Evolutionary conservation across 2,888 invertebrate species (phyloP), one percentile per base, ranked within the genome.

Genomic region (Merodon equestris): DNA sequence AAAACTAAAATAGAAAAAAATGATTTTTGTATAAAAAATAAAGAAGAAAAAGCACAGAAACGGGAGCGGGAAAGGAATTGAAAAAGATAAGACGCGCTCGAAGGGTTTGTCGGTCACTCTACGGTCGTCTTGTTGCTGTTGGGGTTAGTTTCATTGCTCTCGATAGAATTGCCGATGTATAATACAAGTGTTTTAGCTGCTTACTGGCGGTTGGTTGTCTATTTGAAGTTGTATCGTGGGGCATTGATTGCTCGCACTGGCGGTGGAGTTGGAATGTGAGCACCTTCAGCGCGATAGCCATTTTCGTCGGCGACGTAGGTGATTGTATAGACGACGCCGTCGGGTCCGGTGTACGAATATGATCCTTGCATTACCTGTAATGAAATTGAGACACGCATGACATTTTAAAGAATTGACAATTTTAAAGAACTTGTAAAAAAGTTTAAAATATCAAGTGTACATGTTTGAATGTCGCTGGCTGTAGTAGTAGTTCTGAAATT

Each of bases 311-410:
- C 90, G 58, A 89, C 87, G 81, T 90, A 90, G 63, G 86, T 90
- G 57, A 92, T 90, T 54, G 91, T 90, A 75, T 91, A 91, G 38
- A 90, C 87, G 10, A 91, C 88, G 64, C 91, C 91, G 84, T 92
- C 91, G 12, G 91, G 91, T 27, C 90, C 91, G n/a, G 91, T 91
- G 84, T 91, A 92, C 0, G 90, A 90, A 82, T 90, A 91, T 0
- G 90, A 90, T 18, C 91, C 91, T 86, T 91, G 91, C 86, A 90
- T 91, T 13, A 91, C 91, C 89, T 90, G 68, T 5, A 40, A 9
- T 3, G 40, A 40, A 40, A 40, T 9, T 36, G 36, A 36, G 36
- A 36, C 10, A 36, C 10, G 36, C n/a, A n/a, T n/a, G n/a, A n/a
- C n/a, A n/a, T n/a, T n/a, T n/a, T n/a, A n/a, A n/a, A n/a, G n/a